These are phyloP conservation scores for Synanthedon vespiformis DNA, from an alignment of 2,888 invertebrate genomes.

Conservation along the genomic window DNA sequence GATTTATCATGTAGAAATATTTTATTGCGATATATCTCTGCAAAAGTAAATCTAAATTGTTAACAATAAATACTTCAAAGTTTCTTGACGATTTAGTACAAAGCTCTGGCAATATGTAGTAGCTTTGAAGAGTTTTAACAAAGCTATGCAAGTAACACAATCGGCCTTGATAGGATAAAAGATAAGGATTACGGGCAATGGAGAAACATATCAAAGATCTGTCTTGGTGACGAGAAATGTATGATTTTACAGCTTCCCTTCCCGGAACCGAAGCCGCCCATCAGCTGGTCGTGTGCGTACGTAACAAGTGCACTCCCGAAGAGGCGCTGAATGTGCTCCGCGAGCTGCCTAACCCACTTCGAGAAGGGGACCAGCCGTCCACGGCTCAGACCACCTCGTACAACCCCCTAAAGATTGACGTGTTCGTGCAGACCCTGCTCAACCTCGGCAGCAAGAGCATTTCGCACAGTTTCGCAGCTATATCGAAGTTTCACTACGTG, in stretches of 20 bases:
- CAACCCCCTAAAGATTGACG: constrained; percentile 95
- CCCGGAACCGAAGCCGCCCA: constrained; percentile 88
- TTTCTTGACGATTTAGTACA: too few species aligned
- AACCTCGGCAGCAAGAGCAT: constrained; percentile 97
- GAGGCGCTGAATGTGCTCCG: constrained; percentile 89
- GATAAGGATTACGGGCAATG: too few species aligned
- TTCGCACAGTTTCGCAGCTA: constrained; percentile 98
- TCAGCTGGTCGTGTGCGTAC: constrained; percentile 86
- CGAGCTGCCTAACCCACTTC: constrained; percentile 85
- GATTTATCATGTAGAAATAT: neutral
- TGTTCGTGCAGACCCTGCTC: constrained; percentile 95
- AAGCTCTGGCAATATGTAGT: too few species aligned
- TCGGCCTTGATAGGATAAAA: too few species aligned
- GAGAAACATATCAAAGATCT: neutral
- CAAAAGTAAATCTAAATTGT: neutral
- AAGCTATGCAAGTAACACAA: too few species aligned
- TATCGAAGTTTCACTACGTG: constrained; percentile 94
- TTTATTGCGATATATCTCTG: neutral
- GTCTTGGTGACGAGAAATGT: neutral
- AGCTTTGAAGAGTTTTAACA: too few species aligned
- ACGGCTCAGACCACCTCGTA: constrained; percentile 78
- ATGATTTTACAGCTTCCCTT: constrained; percentile 70
- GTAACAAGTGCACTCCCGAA: constrained; percentile 90
- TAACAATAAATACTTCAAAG: too few species aligned
- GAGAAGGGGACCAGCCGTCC: constrained; percentile 75